Evolutionary conservation across 2,797 vertebrate genomes (phyloP), one percentile per base, ranked within the genome.

Genomic region (Pipistrellus pipistrellus): DNA sequence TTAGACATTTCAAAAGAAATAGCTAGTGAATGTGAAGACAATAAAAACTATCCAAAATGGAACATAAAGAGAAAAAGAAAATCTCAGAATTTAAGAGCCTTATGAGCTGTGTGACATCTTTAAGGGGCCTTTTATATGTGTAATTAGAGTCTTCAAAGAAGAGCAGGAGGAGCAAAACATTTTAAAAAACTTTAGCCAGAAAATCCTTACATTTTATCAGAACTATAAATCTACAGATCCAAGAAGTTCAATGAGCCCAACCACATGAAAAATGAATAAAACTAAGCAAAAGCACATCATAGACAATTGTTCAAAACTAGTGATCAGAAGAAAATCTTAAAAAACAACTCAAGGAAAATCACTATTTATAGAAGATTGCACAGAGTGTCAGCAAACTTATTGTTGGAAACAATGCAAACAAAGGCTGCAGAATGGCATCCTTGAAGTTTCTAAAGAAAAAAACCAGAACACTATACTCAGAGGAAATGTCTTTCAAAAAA

Each of bases 281-380:
- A 80, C 13, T 35, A 72, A 13, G 78, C 2, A 41, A 48, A 88
- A 78, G 11, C 20, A 30, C 9, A 68, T 51, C 25, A 73, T 30
- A 82, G 32, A 41, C 12, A 32, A 41, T 17, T 92, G 30, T 6
- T 85, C 12, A 75, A 64, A 92, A 78, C 14, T 8, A 91, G 5
- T 10, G 48, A 57, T 69, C 55, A 87, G 38, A 44, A 90, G 44
- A 92, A 86, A 89, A 78, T 68, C 23, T 83, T 51, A 78, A 93
- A 87, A 87, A 90, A 25, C 25, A 85, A 57, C 17, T 2, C 7
- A 25, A 94, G 44, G 68, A 80, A 69, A 38, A 20, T 85, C 20
- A n/a, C 4, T n/a, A 48, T 12, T 64, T 71, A 35, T 6, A 62
- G 27, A 84, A 73, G 32, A 83, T 53, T 46, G 73, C 30, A 73